Conservation (phyloP, 2,888 invertebrate genomes). For the Eilema depressum region DNA sequence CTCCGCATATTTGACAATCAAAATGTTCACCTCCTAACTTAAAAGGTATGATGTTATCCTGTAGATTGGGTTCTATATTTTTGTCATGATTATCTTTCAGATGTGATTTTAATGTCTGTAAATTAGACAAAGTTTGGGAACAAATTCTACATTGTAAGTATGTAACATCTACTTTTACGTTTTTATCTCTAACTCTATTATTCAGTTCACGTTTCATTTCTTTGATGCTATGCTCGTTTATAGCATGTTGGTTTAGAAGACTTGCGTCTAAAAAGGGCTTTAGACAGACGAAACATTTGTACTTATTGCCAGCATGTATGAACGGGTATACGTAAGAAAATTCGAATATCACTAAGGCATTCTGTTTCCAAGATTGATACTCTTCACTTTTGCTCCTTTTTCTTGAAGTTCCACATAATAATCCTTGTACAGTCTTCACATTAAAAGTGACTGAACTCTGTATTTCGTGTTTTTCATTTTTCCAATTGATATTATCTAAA, state of each 20-base stretch:
- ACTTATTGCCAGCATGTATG: constrained; percentile 67
- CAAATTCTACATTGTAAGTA: constrained; percentile 72
- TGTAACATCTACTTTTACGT: constrained; percentile 72
- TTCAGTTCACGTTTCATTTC: constrained; percentile 63
- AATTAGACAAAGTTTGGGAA: constrained; percentile 45
- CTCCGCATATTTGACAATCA: constrained; percentile 73
- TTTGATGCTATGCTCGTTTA: constrained; percentile 54
- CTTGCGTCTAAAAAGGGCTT: constrained; percentile 61
- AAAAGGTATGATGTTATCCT: constrained; percentile 75
- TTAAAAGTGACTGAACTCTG: constrained; percentile 54
- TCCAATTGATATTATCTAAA: constrained; percentile 57
- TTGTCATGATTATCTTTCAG: constrained; percentile 66
- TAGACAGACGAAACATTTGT: constrained; percentile 73
- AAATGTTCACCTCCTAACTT: constrained; percentile 65
- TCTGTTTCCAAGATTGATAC: constrained; percentile 62
- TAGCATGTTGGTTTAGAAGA: constrained; percentile 63
- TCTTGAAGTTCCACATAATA: constrained; percentile 31
- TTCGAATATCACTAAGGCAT: constrained; percentile 70
- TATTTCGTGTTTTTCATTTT: constrained; percentile 26
- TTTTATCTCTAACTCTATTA: constrained; percentile 65
- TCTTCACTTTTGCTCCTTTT: constrained; percentile 38
- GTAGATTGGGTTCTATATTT: constrained; percentile 56
- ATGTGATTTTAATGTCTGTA: constrained; percentile 67
- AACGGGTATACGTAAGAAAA: constrained; percentile 74
- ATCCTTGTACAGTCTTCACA: constrained; percentile 56